Conservation (phyloP, 2,888 invertebrate species). For the Crematogaster levior region DNA sequence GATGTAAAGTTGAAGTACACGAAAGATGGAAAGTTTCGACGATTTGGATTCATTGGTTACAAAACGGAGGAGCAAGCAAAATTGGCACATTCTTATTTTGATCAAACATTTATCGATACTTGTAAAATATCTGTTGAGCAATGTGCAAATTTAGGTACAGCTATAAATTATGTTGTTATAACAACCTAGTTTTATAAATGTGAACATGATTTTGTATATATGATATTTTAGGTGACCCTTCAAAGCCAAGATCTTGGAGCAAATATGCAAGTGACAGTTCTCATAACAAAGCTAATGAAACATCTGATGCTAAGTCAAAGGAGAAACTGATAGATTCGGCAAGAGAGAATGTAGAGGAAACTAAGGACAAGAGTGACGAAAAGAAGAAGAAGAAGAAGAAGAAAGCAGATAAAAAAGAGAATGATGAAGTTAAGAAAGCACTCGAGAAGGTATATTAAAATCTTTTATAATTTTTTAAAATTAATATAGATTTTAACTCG, state of each 20-base stretch:
- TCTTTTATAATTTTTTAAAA: not conserved
- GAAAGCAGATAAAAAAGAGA: constrained; percentile 72
- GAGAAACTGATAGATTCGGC: not conserved
- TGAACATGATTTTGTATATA: not conserved
- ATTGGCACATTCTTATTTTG: constrained; percentile 91
- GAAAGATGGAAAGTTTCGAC: constrained; percentile 95
- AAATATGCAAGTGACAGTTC: constrained; percentile 94
- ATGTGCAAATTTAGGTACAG: constrained; percentile 89
- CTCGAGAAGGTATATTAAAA: constrained; percentile 88
- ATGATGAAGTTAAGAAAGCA: constrained; percentile 88
- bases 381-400: constrained; percentile 75
- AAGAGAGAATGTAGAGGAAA: constrained; percentile 79
- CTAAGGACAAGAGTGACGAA: constrained; percentile 69
- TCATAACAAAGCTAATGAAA: constrained; percentile 85
- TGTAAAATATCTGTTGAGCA: constrained; percentile 92
- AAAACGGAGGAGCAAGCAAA: constrained; percentile 92
- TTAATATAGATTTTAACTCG: not conserved
- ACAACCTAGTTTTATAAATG: not conserved
- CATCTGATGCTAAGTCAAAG: constrained; percentile 43
- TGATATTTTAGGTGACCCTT: constrained; percentile 86
- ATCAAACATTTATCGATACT: constrained; percentile 94
- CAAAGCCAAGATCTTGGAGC: constrained; percentile 97
- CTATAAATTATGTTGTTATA: not conserved
- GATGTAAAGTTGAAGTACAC: constrained; percentile 98
- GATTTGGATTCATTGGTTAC: constrained; percentile 97